Evolutionary conservation across 2,888 invertebrate species (phyloP), one percentile per base, ranked within the genome.

Genomic region (Rhopalosiphum nymphaeae): DNA sequence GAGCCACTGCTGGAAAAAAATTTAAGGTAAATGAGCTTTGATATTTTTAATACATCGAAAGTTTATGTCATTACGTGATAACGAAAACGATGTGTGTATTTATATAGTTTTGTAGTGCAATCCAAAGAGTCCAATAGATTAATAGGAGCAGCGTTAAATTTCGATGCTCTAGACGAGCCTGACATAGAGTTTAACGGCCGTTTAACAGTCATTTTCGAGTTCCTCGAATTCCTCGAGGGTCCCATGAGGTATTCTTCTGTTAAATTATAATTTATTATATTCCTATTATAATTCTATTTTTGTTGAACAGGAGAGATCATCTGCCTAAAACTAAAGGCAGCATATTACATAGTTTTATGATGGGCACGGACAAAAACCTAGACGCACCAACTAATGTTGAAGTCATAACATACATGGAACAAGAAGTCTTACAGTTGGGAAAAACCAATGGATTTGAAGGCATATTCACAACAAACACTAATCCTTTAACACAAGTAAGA

Each of bases 401-500:
- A 16, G 97, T 98, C 16, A 98, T 98, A 96, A 97, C 97, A 95
- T 97, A 97, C 94, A 97, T 98, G 96, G 98, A 98, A 96, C 97
- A 97, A 94, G 97, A 98, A 95, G 97, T 97, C 9, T 96, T 98
- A 95, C 96, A 96, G 89, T 95, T 98, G 25, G 98, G 98, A 0
- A 96, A 96, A 94, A 96, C 96, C 3, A 97, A 97, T 93, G 96
- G 97, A 16, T 98, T 97, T 96, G 96, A 96, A 0, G 98, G 98
- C 0, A 97, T 98, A 53, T 97, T 98, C 95, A 98, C 98, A 3
- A 98, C 98, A 7, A 98, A 98, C 95, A 98, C 98, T 49, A 98
- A 97, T 95, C 98, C 98, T 0, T 96, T 98, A n/a, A 98, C 98
- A 53, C 98, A 98, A 97, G 98, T 98, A 95, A 92, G 46, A 56